Evolutionary conservation across 2,113 vertebrate species (phyloP), one percentile per base, ranked within the genome.

Genomic region (Elaphurus davidianus): DNA sequence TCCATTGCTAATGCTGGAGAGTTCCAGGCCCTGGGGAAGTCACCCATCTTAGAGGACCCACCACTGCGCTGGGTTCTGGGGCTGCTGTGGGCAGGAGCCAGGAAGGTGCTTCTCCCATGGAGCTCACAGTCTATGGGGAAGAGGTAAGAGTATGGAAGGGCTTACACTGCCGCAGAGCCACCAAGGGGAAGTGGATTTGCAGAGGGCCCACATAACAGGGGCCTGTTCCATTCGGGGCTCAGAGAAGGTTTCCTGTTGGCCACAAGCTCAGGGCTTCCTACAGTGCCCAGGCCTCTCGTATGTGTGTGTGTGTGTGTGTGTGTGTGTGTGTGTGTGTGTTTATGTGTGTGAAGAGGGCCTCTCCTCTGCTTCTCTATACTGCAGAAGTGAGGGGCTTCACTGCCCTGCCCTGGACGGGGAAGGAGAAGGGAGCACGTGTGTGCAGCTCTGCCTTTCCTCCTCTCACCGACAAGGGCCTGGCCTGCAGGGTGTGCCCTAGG

Each of bases 281-380:
- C 7, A 25, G n/a, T 62, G 57, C 13, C 45, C 21, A 11, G 8
- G 14, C 27, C 28, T 43, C 71, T 30, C 1, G 3, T 59, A 54
- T 27, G 67, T 81, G 47, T 47, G 7, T 14, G 40, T 45, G 43
- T 21, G 28, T 33, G 30, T 28, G 3, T 14, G 11, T 12, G 15
- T 36, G 7, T 9, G 89, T 85, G 3, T 0, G 0, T 12, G 36
- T 6, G 27, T 11, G 55, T 9, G 5, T 16, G 17, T 2, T 1
- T 4, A 6, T 30, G 45, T 36, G n/a, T n/a, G n/a, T 12, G 23
- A 17, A 19, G 1, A 16, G 43, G 45, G 74, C 30, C 3, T 36
- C 43, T 91, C 74, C 43, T 17, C 21, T 5, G 74, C 23, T 23
- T 6, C 27, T 54, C 8, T 19, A 28, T 33, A 33, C 79, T 4